phyloP scores from a whole-genome alignment of 23 tunicate genomes.

The Diplosoma virens region DNA sequence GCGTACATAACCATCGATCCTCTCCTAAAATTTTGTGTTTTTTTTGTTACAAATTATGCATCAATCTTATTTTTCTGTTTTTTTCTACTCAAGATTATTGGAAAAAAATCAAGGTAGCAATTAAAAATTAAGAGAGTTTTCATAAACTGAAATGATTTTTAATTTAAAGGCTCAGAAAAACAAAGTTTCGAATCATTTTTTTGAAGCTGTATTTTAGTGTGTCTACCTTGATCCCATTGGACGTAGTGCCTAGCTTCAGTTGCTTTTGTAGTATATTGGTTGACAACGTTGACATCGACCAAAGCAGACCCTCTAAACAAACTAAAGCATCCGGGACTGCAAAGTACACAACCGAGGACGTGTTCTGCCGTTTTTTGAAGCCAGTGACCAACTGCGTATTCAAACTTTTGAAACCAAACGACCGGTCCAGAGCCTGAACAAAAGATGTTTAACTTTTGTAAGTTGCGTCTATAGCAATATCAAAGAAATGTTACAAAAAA shows the following conservation, averaged over 20 bases:
- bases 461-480: too few species aligned
- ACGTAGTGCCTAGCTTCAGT: conserved; percentile 77
- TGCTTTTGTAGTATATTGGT: conserved; percentile 67
- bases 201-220: too few species aligned
- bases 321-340: conserved; percentile 99
- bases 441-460: too few species aligned
- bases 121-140: too few species aligned
- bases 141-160: too few species aligned
- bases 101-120: too few species aligned
- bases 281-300: conserved; percentile 71
- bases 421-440: conserved; percentile 85
- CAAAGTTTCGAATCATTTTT: too few species aligned
- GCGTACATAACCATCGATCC: conserved; percentile 97
- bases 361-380: conserved; percentile 98
- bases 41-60: too few species aligned
- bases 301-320: conserved; percentile 77
- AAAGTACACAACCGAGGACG: conserved; percentile 96
- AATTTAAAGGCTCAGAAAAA: too few species aligned
- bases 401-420: conserved; percentile 96
- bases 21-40: conserved; percentile 88
- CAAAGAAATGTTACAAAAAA: too few species aligned
- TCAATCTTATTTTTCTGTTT: too few species aligned
- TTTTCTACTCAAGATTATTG: too few species aligned
- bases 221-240: conserved; percentile 97
- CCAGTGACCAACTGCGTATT: conserved; percentile 99